phyloP scores from a whole-genome alignment of 2,797 vertebrate genomes.

The Coluber constrictor region DNA sequence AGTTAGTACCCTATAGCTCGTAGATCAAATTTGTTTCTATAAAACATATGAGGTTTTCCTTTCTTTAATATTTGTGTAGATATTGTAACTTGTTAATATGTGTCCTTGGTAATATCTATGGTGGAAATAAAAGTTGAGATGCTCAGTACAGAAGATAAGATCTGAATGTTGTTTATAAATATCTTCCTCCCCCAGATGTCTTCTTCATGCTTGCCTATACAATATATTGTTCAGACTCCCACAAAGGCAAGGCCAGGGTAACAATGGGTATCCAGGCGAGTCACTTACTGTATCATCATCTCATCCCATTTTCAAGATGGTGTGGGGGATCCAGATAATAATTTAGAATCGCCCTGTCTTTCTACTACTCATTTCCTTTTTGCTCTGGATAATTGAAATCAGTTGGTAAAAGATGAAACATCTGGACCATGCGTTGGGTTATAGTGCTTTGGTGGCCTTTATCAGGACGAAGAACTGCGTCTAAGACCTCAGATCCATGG shows the following conservation, averaged over 20 bases:
- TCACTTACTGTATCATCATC: neutral
- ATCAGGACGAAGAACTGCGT: neutral
- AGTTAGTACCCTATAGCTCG: neutral
- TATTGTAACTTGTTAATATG: neutral
- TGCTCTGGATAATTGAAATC: neutral
- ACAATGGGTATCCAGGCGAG: neutral
- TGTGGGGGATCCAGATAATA: neutral
- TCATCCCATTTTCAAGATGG: neutral
- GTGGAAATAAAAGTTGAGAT: neutral
- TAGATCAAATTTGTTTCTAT: neutral
- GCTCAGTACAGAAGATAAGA: neutral
- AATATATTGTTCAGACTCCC: neutral
- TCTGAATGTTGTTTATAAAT: neutral
- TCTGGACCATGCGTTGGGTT: neutral
- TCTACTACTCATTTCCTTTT: neutral
- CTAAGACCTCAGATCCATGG: neutral
- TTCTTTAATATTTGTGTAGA: neutral
- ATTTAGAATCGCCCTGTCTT: neutral
- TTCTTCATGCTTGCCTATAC: neutral
- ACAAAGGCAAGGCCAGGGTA: neutral
- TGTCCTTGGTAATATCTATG: neutral
- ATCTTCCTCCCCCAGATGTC: neutral
- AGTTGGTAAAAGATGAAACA: neutral
- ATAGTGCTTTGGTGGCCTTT: neutral
- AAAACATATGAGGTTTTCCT: neutral